Evolutionary conservation across 2,888 invertebrate species (phyloP), one percentile per base, ranked within the genome.

Genomic region (Drosophila emarginata): DNA sequence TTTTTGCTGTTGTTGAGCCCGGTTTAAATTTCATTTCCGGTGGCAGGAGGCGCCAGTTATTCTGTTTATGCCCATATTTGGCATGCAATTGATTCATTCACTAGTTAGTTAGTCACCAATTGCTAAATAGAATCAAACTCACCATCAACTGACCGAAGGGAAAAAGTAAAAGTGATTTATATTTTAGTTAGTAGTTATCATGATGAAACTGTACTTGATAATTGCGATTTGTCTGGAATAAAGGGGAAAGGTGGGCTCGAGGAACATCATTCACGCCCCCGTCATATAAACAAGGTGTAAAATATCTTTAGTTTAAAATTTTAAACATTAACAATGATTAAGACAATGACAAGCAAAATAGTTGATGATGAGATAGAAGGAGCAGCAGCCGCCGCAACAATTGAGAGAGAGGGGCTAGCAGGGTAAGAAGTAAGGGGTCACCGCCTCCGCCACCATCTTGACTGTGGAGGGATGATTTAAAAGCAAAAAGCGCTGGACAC

Each of bases 11-110:
- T 28, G 58, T 58, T 40, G 59, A 61, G 75, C 68, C 70, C 69
- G 74, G 78, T 72, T 88, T 86, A 76, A 78, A 74, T 88, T 88
- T 87, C 75, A 88, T 87, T 83, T 83, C 82, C 82, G 88, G 87
- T 87, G 66, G 71, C 80, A 76, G 76, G 68, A 75, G 66, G 58
- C 59, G 63, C 26, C 28, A 60, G 67, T 64, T 60, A 23, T 28
- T 15, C 15, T 32, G 28, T 61, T 68, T 58, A 56, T 61, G 53
- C 40, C 64, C 64, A 64, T 65, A 36, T 62, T 57, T 63, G 62
- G 64, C 72, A 74, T 69, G 72, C 58, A 67, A 59, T 54, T 54
- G 18, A n/a, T 36, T 45, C 45, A 45, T 45, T 15, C 45, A 45
- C 4, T 45, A 21, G 2, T 14, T 40, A 40, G 18, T 45, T 45